Conservation (phyloP, 1,140 invertebrate genomes). For the Pseudomyrmex gracilis region DNA sequence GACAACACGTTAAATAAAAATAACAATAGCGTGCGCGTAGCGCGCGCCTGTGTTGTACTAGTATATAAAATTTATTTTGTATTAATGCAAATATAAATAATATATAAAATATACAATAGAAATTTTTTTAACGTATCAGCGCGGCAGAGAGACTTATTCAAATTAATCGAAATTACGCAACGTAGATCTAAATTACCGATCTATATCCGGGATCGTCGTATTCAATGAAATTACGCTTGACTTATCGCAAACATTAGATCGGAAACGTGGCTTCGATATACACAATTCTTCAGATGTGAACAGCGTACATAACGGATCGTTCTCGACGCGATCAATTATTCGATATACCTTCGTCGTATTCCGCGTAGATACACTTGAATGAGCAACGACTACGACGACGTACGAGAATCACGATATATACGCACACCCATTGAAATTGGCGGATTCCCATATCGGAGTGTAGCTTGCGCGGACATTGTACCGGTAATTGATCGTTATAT, state of each 20-base stretch:
- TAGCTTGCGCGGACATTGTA: background rate
- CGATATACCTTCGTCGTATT: conserved; percentile 15
- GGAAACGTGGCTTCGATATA: background rate
- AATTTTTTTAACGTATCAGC: no score
- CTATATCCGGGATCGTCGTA: background rate
- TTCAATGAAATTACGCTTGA: background rate
- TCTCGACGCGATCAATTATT: conserved; percentile 12
- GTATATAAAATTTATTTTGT: no score
- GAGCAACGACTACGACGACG: conserved; percentile 38
- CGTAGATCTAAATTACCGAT: conserved; percentile 14
- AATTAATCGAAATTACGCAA: no score
- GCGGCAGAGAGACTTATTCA: no score
- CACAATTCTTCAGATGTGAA: background rate
- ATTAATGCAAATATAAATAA: no score
- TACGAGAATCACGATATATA: conserved; percentile 21
- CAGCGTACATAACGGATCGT: conserved; percentile 44
- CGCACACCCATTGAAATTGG: background rate
- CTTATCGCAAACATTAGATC: background rate
- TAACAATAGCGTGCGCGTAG: no score
- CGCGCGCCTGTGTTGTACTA: no score
- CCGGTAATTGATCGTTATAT: conserved; percentile 49
- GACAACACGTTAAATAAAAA: no score
- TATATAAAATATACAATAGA: no score
- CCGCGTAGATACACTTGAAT: conserved; percentile 27
- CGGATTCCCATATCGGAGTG: background rate